A percentile compares a stretch with the other conserved stretches of the same genome.
Conservation (phyloP, 2,888 invertebrate genomes). For the Melieria picta region DNA sequence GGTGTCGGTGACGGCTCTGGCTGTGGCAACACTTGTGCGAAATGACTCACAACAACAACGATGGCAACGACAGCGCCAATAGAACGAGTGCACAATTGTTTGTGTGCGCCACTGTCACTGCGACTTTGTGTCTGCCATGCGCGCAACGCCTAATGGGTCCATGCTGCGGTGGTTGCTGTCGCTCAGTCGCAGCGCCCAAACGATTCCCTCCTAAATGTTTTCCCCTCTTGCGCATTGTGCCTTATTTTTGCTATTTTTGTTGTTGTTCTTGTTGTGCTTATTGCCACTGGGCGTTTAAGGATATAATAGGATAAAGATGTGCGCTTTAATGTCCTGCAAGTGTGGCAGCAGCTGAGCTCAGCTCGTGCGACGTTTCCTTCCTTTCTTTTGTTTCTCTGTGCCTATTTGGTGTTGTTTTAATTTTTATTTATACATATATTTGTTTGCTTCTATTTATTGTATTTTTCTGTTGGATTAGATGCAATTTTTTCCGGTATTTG, state of each 20-base stretch:
- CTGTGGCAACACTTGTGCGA: slow-evolving; percentile 21
- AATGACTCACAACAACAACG: slow-evolving; percentile 12
- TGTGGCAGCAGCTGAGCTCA: slow-evolving; percentile 22
- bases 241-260: background rate
- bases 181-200: no score
- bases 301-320: slow-evolving; percentile 30
- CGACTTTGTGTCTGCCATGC: background rate
- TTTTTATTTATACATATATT: slow-evolving; percentile 16
- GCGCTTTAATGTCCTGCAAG: slow-evolving; percentile 25
- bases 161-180: background rate
- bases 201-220: no score
- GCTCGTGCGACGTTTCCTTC: no score
- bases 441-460: slow-evolving; percentile 9
- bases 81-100: slow-evolving; percentile 3
- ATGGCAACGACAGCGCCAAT: slow-evolving; percentile 14
- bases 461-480: slow-evolving; percentile 26
- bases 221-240: background rate
- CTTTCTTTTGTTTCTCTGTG: background rate
- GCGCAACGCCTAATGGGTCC: background rate
- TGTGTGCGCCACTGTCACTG: background rate
- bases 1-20: slow-evolving; percentile 28
- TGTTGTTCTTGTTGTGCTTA: slow-evolving; percentile 32
- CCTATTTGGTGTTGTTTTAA: slow-evolving; percentile 2
- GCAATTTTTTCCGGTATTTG: background rate
- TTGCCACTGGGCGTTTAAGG: slow-evolving; percentile 10